Conservation (phyloP, 2,113 vertebrate genomes). For the Spea bombifrons region DNA sequence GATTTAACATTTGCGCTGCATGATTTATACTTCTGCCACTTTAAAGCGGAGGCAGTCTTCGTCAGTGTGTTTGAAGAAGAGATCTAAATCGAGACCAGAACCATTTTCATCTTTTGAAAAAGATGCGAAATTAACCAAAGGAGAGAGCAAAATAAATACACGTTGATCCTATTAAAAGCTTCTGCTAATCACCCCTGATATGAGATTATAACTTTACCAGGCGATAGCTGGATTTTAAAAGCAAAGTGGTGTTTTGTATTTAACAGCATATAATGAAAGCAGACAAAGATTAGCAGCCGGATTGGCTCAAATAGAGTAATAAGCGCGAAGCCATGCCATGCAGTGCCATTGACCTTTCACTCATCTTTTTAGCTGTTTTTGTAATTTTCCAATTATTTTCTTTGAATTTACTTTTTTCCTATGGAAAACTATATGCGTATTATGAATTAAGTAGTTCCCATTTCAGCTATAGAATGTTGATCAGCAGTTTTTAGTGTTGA, state of each 20-base stretch:
- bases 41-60: conserved; percentile 19
- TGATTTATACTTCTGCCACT: conserved; percentile 34
- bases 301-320: too few species aligned
- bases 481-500: too few species aligned
- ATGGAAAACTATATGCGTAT: too few species aligned
- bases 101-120: conserved; percentile 19
- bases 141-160: conserved; percentile 20
- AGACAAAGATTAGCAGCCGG: too few species aligned
- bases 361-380: not conserved
- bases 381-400: not conserved
- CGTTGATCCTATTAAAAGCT: conserved; percentile 35
- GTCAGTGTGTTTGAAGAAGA: conserved; percentile 28
- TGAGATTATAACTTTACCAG: conserved; percentile 21
- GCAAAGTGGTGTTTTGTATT: conserved; percentile 8
- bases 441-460: too few species aligned
- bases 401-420: not conserved
- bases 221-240: conserved; percentile 20
- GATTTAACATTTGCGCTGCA: conserved; percentile 41
- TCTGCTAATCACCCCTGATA: conserved; percentile 25
- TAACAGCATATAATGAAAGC: not conserved
- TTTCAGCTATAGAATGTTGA: too few species aligned
- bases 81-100: conserved; percentile 30
- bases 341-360: not conserved
- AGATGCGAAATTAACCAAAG: conserved; percentile 20
- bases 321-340: not conserved